These are phyloP conservation scores for Tangara arthus DNA, from an alignment of 2,797 vertebrate genomes.

Conservation along the genomic window DNA sequence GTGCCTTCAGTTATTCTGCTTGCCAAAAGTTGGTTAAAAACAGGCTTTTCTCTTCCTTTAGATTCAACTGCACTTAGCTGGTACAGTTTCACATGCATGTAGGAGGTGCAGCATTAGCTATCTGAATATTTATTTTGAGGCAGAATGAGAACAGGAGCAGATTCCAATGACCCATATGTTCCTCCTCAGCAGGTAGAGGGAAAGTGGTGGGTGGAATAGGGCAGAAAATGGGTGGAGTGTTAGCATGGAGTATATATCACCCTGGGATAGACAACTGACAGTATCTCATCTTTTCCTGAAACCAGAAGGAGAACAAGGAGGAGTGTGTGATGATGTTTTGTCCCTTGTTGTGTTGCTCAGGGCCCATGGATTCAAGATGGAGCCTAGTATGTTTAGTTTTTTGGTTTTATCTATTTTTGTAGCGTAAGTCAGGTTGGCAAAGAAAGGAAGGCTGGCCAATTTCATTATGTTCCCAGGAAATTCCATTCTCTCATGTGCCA, in stretches of 20 bases:
- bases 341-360: not conserved
- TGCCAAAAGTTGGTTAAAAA: not conserved
- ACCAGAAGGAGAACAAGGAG: not conserved
- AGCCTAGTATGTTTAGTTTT: not conserved
- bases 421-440: not conserved
- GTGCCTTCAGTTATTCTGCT: not conserved
- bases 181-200: not conserved
- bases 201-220: not conserved
- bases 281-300: not conserved
- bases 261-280: not conserved
- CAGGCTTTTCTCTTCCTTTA: not conserved
- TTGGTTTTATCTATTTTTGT: conserved; percentile 27
- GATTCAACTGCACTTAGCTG: not conserved
- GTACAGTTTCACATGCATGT: not conserved
- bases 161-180: not conserved
- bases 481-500: conserved; percentile 23
- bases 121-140: not conserved
- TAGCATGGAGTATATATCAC: not conserved
- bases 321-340: not conserved
- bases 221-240: not conserved
- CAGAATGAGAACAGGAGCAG: not conserved
- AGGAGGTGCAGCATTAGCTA: not conserved
- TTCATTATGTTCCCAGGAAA: conserved; percentile 38
- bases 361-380: not conserved
- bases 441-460: not conserved